Evolutionary conservation across 2,113 vertebrate species (phyloP), one percentile per base, ranked within the genome.

Genomic region (Holacanthus passer): DNA sequence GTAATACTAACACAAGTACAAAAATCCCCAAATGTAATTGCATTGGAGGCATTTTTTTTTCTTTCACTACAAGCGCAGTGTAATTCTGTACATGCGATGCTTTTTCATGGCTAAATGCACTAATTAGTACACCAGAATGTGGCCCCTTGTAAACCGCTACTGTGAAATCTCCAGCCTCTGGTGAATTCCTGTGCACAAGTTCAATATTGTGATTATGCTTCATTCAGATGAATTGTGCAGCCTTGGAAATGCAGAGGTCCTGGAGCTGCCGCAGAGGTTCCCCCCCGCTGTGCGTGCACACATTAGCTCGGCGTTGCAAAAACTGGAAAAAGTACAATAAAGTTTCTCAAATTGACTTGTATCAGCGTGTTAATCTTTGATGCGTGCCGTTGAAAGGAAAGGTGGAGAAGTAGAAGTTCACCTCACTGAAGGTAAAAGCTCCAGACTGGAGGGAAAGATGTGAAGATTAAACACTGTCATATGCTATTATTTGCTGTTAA

Each of bases 131-230:
- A 69, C 13, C 7, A 31, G 43, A 73, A 75, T 45, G 58, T 22
- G 32, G n/a, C 39, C 29, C 7, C 24, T 71, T 81, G 35, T 43
- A 32, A 74, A 43, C 37, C 35, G 59, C 39, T 17, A 32, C n/a
- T 11, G 22, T 73, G 48, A 73, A 77, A 70, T 48, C 65, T 71
- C 27, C 72, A 39, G 58, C 64, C 73, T 77, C 68, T 64, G 5
- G 73, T 68, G 60, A 55, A 43, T 52, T 35, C 58, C 16, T 7
- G 37, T 31, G 19, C 75, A 75, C 43, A 37, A 60, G 35, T 79
- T 88, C 65, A 60, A 74, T 84, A 79, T 86, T 84, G 69, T 50
- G 52, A 82, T 79, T 27, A 62, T 62, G 71, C 43, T 83, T 78
- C 50, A 45, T 71, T 83, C 16, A 27, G 69, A 56, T 62, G 31